A percentile compares a stretch with the other conserved stretches of the same genome.
Conservation (phyloP, 2,888 invertebrate genomes). For the Dugesia japonica region DNA sequence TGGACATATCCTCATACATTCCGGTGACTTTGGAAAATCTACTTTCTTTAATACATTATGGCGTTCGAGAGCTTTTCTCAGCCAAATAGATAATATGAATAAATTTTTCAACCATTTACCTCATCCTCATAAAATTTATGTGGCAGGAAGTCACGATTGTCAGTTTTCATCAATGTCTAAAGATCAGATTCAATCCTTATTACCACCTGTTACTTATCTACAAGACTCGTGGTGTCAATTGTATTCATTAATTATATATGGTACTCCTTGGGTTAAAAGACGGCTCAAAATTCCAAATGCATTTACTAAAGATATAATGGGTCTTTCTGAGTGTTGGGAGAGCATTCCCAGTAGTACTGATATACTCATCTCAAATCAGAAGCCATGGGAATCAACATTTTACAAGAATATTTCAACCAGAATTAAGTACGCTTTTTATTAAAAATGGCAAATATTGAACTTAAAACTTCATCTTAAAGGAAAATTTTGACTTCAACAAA, state of each 20-base stretch:
- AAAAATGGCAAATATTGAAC: too few species aligned
- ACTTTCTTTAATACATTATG: constrained; percentile 36
- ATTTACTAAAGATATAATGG: constrained; percentile 37
- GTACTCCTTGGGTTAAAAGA: constrained; percentile 40
- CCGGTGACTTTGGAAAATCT: constrained; percentile 39
- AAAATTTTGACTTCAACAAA: too few species aligned
- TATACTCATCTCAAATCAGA: constrained; percentile 41
- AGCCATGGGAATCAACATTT: constrained; percentile 36
- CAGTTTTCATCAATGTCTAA: constrained; percentile 36
- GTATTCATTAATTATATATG: constrained; percentile 42
- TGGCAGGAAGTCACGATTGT: constrained; percentile 42
- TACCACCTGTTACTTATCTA: constrained; percentile 40
- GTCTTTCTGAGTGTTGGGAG: constrained; percentile 39
- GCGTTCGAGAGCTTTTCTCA: constrained; percentile 29
- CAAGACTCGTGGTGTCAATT: constrained; percentile 38
- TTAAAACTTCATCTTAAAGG: too few species aligned
- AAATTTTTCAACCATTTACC: constrained; percentile 39
- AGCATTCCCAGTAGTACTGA: constrained; percentile 40
- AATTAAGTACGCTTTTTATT: not conserved
- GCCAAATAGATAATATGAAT: constrained; percentile 32
- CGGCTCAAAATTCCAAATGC: constrained; percentile 38
- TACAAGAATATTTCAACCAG: constrained; percentile 34
- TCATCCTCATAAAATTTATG: constrained; percentile 41
- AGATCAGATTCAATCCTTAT: constrained; percentile 37
- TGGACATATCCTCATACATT: constrained; percentile 42